Evolutionary conservation across 1,140 invertebrate species (phyloP).

Genomic region (Ceratitis capitata): DNA sequence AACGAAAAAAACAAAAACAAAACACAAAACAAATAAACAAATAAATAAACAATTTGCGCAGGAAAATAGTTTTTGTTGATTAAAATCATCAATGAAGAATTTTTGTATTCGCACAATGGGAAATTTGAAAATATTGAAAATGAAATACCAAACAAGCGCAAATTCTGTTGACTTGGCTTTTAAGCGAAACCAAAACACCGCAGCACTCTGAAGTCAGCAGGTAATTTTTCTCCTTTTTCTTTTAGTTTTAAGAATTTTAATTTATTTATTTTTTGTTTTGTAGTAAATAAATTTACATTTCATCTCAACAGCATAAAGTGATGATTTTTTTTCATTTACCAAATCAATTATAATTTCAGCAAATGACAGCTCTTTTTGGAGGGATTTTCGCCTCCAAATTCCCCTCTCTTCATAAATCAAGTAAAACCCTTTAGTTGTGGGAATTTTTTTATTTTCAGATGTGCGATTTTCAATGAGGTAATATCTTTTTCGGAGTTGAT

Average conservation of each 20-base stretch:
- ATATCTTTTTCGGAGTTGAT: too few species aligned
- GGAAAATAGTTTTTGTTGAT: neutral
- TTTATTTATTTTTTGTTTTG: too few species aligned
- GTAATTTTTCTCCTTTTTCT: neutral
- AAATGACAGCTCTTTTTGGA: too few species aligned
- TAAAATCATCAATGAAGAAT: neutral
- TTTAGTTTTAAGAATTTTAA: neutral
- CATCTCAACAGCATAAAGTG: too few species aligned
- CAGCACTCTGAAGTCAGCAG: neutral
- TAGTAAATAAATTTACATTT: too few species aligned
- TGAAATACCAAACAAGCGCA: neutral
- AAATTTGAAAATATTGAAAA: neutral
- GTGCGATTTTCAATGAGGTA: too few species aligned
- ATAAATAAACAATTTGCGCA: neutral
- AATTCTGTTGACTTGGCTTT: neutral
- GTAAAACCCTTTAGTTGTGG: too few species aligned
- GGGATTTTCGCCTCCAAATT: too few species aligned
- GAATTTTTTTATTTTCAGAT: too few species aligned
- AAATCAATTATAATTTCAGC: too few species aligned
- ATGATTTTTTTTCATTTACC: too few species aligned
- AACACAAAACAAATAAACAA: neutral
- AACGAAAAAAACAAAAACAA: neutral
- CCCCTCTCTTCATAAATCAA: too few species aligned
- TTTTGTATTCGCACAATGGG: neutral
- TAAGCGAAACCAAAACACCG: neutral